Percentiles rank a stretch among this genome's conserved stretches.
Evolutionary conservation across 2,888 invertebrate species (phyloP).

Genomic region (Caenorhabditis sp.): DNA sequence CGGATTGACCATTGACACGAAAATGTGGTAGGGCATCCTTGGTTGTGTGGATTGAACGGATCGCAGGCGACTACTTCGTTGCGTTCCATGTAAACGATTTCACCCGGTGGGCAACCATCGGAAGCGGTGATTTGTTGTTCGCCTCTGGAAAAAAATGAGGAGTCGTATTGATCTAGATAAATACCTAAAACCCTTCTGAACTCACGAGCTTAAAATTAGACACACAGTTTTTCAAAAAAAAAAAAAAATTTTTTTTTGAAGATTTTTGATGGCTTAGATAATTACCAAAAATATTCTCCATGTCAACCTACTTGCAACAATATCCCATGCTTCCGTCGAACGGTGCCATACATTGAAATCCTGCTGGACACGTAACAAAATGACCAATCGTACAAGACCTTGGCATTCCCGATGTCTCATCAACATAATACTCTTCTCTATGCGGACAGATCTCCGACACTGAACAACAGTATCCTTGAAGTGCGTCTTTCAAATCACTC

Average conservation of each 20-base stretch:
- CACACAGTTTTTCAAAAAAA: constrained; percentile 2
- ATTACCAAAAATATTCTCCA: neutral
- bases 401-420: constrained; percentile 58
- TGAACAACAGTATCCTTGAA: constrained; percentile 61
- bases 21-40: constrained; percentile 55
- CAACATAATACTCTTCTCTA: constrained; percentile 58
- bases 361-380: constrained; percentile 57
- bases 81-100: constrained; percentile 60
- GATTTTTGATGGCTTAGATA: too few species aligned
- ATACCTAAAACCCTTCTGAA: too few species aligned
- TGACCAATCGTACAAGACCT: constrained; percentile 58
- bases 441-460: constrained; percentile 60
- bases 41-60: constrained; percentile 55
- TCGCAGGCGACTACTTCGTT: constrained; percentile 57
- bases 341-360: constrained; percentile 54
- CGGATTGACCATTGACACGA: constrained; percentile 61
- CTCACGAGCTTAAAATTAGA: too few species aligned
- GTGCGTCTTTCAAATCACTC: constrained; percentile 54
- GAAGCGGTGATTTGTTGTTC: constrained; percentile 35
- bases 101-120: constrained; percentile 60
- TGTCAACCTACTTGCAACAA: constrained; percentile 38
- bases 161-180: too few species aligned
- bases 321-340: constrained; percentile 53
- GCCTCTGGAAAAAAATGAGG: constrained; percentile 20
- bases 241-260: neutral